Evolutionary conservation across 1,140 invertebrate genomes (phyloP).

Genomic region (Aphis craccivora): DNA sequence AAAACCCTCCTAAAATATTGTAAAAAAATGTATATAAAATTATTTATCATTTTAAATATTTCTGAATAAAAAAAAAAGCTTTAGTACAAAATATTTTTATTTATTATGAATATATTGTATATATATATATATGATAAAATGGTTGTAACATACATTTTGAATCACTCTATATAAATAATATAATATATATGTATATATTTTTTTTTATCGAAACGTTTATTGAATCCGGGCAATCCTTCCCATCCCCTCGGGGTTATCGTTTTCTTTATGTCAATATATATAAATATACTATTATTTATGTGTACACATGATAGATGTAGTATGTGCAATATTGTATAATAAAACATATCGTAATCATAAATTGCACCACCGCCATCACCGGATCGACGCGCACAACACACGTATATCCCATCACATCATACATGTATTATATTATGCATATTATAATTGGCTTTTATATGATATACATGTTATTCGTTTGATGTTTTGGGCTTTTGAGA

Average conservation of each 20-base stretch:
- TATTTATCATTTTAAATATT: too few species aligned
- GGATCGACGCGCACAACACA: neutral
- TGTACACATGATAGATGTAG: neutral
- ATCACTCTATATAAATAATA: too few species aligned
- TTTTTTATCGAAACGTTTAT: neutral
- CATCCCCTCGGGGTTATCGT: neutral
- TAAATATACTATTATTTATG: neutral
- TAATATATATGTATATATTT: neutral
- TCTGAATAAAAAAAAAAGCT: too few species aligned
- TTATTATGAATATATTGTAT: too few species aligned
- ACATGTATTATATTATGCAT: neutral
- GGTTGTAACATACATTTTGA: too few species aligned
- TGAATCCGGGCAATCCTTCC: neutral
- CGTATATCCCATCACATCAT: neutral
- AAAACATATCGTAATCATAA: neutral
- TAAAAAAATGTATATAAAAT: too few species aligned
- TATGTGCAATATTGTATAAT: neutral
- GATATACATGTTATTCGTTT: slow-evolving; percentile 1
- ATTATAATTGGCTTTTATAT: neutral
- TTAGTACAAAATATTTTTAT: too few species aligned
- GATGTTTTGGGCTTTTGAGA: neutral
- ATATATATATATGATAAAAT: too few species aligned
- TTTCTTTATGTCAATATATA: slow-evolving; percentile 7
- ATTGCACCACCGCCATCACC: neutral
- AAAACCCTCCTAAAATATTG: too few species aligned